Percentiles rank a stretch among this genome's conserved stretches.
Evolutionary conservation across 2,888 invertebrate species (phyloP).

Genomic region (Pteria penguin): DNA sequence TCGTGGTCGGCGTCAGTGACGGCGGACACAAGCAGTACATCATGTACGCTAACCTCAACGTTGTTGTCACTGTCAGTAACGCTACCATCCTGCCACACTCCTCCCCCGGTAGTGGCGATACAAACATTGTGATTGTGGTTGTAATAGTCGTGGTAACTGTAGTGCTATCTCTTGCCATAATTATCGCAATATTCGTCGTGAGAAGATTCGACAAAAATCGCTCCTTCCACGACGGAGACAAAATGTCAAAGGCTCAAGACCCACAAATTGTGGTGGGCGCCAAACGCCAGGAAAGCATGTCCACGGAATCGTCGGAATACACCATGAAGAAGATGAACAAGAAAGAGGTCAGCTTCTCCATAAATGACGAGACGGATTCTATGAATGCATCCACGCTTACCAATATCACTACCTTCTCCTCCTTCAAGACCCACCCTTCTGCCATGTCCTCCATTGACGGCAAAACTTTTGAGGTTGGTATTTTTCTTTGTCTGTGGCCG

Average conservation of each 20-base stretch:
- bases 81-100: slow-evolving; percentile 49
- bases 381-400: slow-evolving; percentile 65
- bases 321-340: slow-evolving; percentile 65
- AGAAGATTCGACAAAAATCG: slow-evolving; percentile 59
- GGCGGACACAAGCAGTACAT: slow-evolving; percentile 59
- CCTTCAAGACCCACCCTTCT: slow-evolving; percentile 62
- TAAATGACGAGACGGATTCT: slow-evolving; percentile 63
- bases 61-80: slow-evolving; percentile 59
- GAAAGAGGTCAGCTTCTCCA: slow-evolving; percentile 73
- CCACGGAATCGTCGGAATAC: slow-evolving; percentile 55
- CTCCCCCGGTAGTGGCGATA: slow-evolving; percentile 53
- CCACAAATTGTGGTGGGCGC: slow-evolving; percentile 46
- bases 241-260: slow-evolving; percentile 48
- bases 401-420: slow-evolving; percentile 65
- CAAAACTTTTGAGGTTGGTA: slow-evolving; percentile 63
- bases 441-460: slow-evolving; percentile 56
- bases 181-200: slow-evolving; percentile 66
- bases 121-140: slow-evolving; percentile 66
- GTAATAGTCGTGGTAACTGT: slow-evolving; percentile 66
- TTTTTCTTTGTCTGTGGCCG: too few species aligned
- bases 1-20: slow-evolving; percentile 69
- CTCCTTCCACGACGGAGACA: slow-evolving; percentile 45
- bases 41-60: slow-evolving; percentile 57
- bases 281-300: slow-evolving; percentile 54
- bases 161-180: slow-evolving; percentile 65